Evolutionary conservation across 2,888 invertebrate species (phyloP), one percentile per base, ranked within the genome.

Genomic region (Caenorhabditis afra): DNA sequence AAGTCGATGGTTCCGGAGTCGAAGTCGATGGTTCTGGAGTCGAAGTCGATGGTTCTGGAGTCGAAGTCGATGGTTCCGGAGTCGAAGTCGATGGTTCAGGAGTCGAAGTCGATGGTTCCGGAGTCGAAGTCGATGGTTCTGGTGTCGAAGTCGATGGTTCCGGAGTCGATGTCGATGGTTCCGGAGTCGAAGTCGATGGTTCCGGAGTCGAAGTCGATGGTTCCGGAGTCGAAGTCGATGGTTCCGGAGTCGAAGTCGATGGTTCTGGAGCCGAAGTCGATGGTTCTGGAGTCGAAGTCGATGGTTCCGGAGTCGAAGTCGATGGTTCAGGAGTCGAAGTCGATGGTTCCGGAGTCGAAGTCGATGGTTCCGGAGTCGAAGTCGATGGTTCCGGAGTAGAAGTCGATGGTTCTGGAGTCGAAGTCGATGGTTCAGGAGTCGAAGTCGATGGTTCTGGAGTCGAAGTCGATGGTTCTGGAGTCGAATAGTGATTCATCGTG

Each of bases 261-360:
- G 18, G n/a, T n/a, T 14, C 47, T 5, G 16, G 11, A 16, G 14
- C 4, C 1, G 55, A 29, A 8, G 55, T 55, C 16, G 18, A 37
- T 10, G 55, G 55, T 37, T 55, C 52, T 2, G n/a, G 11, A 16
- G 52, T 52, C 14, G 52, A 29, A 3, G 52, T 29, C 23, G 52
- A n/a, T 3, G 29, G 29, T 7, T 29, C 29, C 29, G 35, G 1
- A 12, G 52, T 29, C 14, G 52, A 22, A 7, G 52, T 52, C 3
- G 29, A 8, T 1, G 52, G 29, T 35, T 29, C 52, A 1, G 29
- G 3, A 29, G 29, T 29, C 3, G 29, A 29, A 29, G 29, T 29
- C 29, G 29, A 29, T 5, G 29, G 29, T 29, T 29, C 29, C n/a
- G n/a, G n/a, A n/a, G n/a, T n/a, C n/a, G n/a, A n/a, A n/a, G n/a